Evolutionary conservation across 30 jellyfish, hydroid and myxozoan genomes (phyloP).

Genomic region (Mastigias papua): DNA sequence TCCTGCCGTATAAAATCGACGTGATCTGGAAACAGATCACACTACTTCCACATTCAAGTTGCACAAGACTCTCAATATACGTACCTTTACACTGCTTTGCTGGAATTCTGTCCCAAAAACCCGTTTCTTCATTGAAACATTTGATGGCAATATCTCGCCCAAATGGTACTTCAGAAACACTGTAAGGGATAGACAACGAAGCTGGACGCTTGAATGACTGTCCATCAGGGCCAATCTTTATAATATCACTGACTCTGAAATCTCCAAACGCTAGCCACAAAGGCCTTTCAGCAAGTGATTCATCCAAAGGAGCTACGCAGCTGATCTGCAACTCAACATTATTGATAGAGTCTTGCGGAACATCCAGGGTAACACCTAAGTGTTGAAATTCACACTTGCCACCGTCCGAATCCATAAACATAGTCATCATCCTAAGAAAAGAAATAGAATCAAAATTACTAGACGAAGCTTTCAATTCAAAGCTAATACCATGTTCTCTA

Average conservation of each 20-base stretch:
- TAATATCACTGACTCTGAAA: conserved; percentile 17
- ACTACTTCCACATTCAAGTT: too few species aligned
- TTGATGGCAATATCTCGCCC: conserved; percentile 18
- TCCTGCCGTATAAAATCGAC: too few species aligned
- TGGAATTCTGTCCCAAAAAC: conserved; percentile 28
- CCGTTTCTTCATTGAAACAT: background rate
- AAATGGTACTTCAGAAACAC: conserved; percentile 26
- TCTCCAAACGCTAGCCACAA: conserved; percentile 26
- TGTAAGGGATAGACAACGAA: conserved; percentile 20
- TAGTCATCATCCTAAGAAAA: conserved; percentile 2
- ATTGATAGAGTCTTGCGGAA: conserved; percentile 37
- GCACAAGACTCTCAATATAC: too few species aligned
- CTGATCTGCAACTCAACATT: conserved; percentile 11
- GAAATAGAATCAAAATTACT: too few species aligned
- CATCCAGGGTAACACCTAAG: conserved; percentile 35
- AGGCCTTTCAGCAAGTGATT: background rate
- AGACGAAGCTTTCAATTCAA: too few species aligned
- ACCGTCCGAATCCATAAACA: conserved; percentile 38
- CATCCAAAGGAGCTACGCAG: background rate
- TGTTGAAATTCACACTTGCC: conserved; percentile 45
- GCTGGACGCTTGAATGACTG: conserved; percentile 2
- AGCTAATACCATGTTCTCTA: too few species aligned
- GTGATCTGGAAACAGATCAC: too few species aligned
- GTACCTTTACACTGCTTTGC: conserved; percentile 13
- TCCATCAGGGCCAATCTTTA: conserved; percentile 35